phyloP scores from a whole-genome alignment of 2,797 vertebrate genomes.

The Phoeniculus purpureus region DNA sequence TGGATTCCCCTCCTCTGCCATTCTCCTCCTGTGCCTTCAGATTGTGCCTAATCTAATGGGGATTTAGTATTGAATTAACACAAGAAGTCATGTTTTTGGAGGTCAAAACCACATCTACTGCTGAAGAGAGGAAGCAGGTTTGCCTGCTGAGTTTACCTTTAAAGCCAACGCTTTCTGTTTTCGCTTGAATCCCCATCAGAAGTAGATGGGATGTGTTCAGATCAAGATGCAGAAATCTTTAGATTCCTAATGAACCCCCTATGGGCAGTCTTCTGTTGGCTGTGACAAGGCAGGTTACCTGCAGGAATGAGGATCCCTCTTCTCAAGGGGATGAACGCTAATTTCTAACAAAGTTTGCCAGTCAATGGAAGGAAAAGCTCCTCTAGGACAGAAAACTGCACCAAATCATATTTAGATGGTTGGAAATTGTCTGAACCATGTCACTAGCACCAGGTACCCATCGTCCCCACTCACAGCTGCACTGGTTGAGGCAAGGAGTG shows the following conservation, averaged over 20 bases:
- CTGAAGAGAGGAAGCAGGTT: not conserved
- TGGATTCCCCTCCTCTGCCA: constrained; percentile 36
- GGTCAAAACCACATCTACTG: not conserved
- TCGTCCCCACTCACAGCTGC: not conserved
- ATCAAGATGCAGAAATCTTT: not conserved
- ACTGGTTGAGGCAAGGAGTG: rapidly evolving
- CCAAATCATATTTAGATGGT: not conserved
- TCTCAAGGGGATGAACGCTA: rapidly evolving
- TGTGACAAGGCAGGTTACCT: not conserved
- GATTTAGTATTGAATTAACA: constrained; percentile 52
- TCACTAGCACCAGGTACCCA: not conserved
- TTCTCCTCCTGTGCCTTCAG: constrained; percentile 38
- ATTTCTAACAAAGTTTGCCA: not conserved
- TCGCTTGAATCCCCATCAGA: not conserved
- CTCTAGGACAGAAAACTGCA: not conserved
- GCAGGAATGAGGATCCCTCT: not conserved
- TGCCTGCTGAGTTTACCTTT: constrained; percentile 3
- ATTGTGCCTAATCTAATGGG: constrained; percentile 31
- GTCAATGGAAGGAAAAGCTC: not conserved
- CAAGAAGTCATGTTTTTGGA: not conserved
- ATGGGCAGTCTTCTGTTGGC: not conserved
- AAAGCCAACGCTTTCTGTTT: not conserved
- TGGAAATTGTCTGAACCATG: not conserved
- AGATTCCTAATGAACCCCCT: not conserved
- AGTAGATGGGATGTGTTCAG: not conserved